A percentile compares a stretch with the other conserved stretches of the same genome.
phyloP scores from a whole-genome alignment of 2,113 vertebrate genomes.

The Coryphaenoides rupestris region DNA sequence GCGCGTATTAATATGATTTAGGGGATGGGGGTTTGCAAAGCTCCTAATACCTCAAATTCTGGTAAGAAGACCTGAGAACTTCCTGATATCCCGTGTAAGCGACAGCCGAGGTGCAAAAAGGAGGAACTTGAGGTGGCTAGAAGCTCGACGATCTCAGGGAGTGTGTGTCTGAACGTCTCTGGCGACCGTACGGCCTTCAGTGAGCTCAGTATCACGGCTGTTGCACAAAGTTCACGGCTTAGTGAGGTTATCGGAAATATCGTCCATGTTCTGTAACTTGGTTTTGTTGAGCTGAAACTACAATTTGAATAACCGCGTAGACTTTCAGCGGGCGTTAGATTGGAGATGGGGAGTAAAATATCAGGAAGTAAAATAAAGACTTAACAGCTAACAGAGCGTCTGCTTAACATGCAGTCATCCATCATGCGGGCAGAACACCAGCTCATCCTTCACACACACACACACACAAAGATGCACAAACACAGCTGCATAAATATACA shows the following conservation, averaged over 20 bases:
- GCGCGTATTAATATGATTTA: not conserved
- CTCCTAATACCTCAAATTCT: not conserved
- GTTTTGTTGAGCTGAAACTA: too few relatives aligned
- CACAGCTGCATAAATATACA: too few relatives aligned
- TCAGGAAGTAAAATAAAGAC: constrained; percentile 42
- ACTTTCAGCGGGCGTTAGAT: not conserved
- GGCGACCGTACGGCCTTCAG: too few relatives aligned
- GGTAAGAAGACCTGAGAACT: not conserved
- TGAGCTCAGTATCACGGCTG: too few relatives aligned
- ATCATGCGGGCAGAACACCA: constrained; percentile 43
- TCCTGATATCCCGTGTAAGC: not conserved
- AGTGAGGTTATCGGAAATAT: too few relatives aligned
- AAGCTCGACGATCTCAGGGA: too few relatives aligned
- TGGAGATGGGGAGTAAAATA: not conserved
- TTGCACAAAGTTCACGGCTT: too few relatives aligned
- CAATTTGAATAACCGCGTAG: too few relatives aligned
- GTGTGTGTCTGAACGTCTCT: too few relatives aligned
- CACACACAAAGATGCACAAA: not conserved
- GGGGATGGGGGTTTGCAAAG: not conserved
- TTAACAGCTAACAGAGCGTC: constrained; percentile 35
- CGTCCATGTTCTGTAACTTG: too few relatives aligned
- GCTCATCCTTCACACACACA: constrained; percentile 19
- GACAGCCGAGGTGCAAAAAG: not conserved
- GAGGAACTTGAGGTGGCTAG: not conserved
- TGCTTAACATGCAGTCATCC: constrained; percentile 58